Conservation (phyloP, 2,113 vertebrate genomes). For the Ifrita kowaldi region DNA sequence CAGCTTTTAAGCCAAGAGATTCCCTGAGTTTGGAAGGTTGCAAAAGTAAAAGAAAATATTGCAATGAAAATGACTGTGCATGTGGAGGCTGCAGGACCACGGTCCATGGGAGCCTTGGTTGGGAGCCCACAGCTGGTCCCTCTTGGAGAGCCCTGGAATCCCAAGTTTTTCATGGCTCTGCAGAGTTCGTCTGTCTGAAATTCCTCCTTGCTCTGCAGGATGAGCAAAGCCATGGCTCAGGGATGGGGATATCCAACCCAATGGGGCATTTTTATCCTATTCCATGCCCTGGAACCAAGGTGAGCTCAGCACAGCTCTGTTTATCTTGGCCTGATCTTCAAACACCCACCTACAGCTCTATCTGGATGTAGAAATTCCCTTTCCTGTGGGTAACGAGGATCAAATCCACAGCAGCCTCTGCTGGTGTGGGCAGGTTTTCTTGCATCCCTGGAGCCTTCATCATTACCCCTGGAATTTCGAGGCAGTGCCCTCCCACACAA, state of each 20-base stretch:
- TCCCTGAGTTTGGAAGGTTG: neutral
- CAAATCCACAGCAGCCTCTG: neutral
- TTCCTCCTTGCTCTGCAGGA: neutral
- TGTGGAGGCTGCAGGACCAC: neutral
- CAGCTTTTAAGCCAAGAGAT: neutral
- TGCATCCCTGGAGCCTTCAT: neutral
- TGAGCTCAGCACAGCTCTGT: neutral
- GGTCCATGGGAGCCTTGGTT: neutral
- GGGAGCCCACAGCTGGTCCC: neutral
- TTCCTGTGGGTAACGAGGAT: neutral
- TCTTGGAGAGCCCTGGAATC: neutral
- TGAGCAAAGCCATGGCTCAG: neutral
- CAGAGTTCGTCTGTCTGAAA: neutral
- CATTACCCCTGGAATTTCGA: neutral
- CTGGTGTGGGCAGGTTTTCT: neutral
- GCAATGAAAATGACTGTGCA: neutral
- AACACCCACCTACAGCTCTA: neutral
- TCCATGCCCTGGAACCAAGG: neutral
- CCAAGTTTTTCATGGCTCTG: neutral
- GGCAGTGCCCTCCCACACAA: neutral
- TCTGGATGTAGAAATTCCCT: neutral
- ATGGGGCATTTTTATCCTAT: fast-evolving
- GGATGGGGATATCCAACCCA: neutral
- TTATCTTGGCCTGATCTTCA: neutral
- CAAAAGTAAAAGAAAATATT: neutral